Base-by-base conservation (phyloP, 2,888 invertebrate species). In the Theretra japonica region DNA sequence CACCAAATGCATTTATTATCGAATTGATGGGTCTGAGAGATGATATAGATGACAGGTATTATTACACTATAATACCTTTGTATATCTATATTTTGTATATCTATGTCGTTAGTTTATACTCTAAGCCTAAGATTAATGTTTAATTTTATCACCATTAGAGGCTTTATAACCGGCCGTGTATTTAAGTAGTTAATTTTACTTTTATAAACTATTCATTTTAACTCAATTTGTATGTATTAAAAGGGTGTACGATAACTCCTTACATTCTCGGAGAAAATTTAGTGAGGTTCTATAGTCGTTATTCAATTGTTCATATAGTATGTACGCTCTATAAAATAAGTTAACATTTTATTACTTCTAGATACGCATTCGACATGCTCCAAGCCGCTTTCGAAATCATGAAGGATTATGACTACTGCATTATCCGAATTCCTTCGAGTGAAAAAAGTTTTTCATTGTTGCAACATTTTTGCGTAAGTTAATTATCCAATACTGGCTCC, bases 301-400 rank as follows among this genome's bases (percentile, higher is more conserved):
- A 30, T 30, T 4, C 30, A 30, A 30, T 30, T 30, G 30, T 33
- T 6, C 33, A 33, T 33, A 8, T 1, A 33, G 8, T 1, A 17
- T 19, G n/a, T n/a, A n/a, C n/a, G n/a, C n/a, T n/a, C n/a, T n/a
- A n/a, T n/a, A n/a, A n/a, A n/a, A 59, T 70, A 48, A 15, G 30
- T 68, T 53, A 56, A 11, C 15, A 33, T 33, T 68, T 62, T 25
- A 5, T 28, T 28, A 5, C 71, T 86, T 87, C 30, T 80, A 93
- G 93, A 70, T 86, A 89, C 73, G 85, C 94, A 0, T 91, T 90
- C 68, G 95, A 96, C 76, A 92, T 97, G 69, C 86, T 97, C 19
- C 95, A 95, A 76, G 96, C 96, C 0, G 95, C 96, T 0, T 97
- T 97, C 84, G 96, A 96, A 80, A 92, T 96, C 58, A 96, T 95